Evolutionary conservation across 2,113 vertebrate species (phyloP), one percentile per base, ranked within the genome.

Genomic region (Upupa epops): DNA sequence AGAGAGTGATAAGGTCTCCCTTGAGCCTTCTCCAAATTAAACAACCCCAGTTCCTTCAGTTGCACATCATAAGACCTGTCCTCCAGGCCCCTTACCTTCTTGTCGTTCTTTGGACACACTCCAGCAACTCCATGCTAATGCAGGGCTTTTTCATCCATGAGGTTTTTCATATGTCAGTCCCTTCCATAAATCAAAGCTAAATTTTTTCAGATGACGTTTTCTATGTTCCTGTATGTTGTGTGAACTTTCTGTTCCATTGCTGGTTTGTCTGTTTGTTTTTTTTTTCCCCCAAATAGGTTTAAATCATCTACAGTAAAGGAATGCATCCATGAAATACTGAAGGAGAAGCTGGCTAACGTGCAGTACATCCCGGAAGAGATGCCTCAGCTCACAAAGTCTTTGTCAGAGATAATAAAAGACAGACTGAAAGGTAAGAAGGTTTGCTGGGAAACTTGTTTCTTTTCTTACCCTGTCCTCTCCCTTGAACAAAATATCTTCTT

Each of bases 351-450:
- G 55, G 86, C 97, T 19, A 95, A 95, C 3, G 96, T 97, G 22
- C 92, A 97, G 76, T 99, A 99, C 21, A 81, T 97, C 58, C 97
- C 98, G 11, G 98, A 98, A 37, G 97, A 98, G 78, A 97, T 97
- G 11, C 95, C 98, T 15, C 84, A 95, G 46, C 96, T 99, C 83
- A 98, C 98, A 59, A 93, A 93, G 26, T 97, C 68, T 17, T 94
- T 99, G 68, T 98, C 98, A 37, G 98, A 99, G 66, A 85, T 42
- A 29, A 98, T 99, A 90, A 99, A 98, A 92, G 96, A 98, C 94
- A 98, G 97, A 93, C 97, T 99, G 49, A 99, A 99, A 98, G 97
- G 99, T 99, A 95, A 95, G 37, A 28, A 48, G 15, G 21, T 31
- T 29, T 88, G 11, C 18, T 83, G 59, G 10, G 32, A 37, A 83